These are phyloP conservation scores for Poeciliopsis presidionis DNA, from an alignment of 2,797 vertebrate genomes.

Conservation along the genomic window DNA sequence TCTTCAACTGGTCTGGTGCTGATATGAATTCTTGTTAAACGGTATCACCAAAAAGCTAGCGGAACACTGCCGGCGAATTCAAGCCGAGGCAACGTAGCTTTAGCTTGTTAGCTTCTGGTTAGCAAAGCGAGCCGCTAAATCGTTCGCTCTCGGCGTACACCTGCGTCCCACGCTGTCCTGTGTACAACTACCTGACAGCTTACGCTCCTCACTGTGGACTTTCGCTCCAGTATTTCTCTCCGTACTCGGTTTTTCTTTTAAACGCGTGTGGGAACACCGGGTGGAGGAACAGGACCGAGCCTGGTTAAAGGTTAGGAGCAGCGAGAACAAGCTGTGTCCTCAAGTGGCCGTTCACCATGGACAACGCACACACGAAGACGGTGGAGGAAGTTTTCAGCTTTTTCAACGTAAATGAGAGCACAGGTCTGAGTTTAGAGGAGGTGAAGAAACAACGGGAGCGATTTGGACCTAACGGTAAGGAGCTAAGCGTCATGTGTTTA, in stretches of 20 bases:
- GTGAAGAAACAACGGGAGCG: slow-evolving; percentile 94
- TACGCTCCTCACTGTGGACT: background rate
- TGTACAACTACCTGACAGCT: slow-evolving; percentile 6
- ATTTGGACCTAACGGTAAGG: slow-evolving; percentile 96
- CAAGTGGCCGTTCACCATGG: slow-evolving; percentile 85
- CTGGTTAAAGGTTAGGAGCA: slow-evolving; percentile 53
- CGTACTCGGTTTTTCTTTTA: background rate
- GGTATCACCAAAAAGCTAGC: slow-evolving; percentile 41
- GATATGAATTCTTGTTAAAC: slow-evolving; percentile 21
- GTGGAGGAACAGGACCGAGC: slow-evolving; percentile 20
- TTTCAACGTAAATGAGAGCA: slow-evolving; percentile 97
- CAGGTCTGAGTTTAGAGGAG: slow-evolving; percentile 92
- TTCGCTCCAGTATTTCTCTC: background rate
- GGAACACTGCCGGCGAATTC: slow-evolving; percentile 64
- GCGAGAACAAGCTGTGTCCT: slow-evolving; percentile 56
- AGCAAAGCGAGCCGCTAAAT: slow-evolving; percentile 55
- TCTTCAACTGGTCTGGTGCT: background rate
- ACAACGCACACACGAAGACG: slow-evolving; percentile 99
- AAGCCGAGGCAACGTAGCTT: slow-evolving; percentile 55
- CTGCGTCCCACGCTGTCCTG: slow-evolving; percentile 28
- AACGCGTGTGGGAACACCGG: background rate
- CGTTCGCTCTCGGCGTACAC: slow-evolving; percentile 43
- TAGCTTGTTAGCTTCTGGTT: slow-evolving; percentile 66
- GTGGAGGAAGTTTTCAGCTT: slow-evolving; percentile 96
- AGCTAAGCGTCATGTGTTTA: background rate